phyloP scores from a whole-genome alignment of 1,140 invertebrate genomes.

The Drosophila tropicalis region DNA sequence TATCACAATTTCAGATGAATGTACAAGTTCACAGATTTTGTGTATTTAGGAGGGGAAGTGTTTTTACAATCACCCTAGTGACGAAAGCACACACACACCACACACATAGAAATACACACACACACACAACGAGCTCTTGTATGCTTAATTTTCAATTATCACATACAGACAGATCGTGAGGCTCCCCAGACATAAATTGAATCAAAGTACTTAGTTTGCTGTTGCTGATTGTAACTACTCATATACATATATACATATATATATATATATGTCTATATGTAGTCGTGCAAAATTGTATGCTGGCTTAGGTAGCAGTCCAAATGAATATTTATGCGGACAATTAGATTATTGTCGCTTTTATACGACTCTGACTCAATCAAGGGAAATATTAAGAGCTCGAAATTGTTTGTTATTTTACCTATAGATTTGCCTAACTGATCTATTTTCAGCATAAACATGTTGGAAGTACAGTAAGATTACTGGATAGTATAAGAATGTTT shows the following conservation, averaged over 20 bases:
- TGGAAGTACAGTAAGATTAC: too few species aligned
- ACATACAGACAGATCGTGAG: constrained; percentile 24
- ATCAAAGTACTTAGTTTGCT: constrained; percentile 55
- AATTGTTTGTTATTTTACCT: not conserved
- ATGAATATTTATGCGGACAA: constrained; percentile 59
- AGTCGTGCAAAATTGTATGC: constrained; percentile 14
- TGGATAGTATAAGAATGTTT: too few species aligned
- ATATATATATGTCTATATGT: constrained; percentile 38
- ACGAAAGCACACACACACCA: constrained; percentile 13
- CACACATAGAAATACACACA: constrained; percentile 6
- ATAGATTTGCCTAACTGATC: not conserved
- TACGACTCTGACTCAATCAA: constrained; percentile 35
- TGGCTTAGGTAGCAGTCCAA: constrained; percentile 39
- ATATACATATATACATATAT: constrained; percentile 29
- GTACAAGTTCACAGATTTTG: constrained; percentile 59
- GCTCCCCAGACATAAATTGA: constrained; percentile 61
- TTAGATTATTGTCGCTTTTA: constrained; percentile 61
- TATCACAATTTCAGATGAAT: constrained; percentile 32
- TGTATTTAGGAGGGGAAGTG: constrained; percentile 45
- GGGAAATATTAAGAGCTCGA: constrained; percentile 12
- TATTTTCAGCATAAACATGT: not conserved
- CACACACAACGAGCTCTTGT: constrained; percentile 8
- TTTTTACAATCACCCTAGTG: constrained; percentile 13
- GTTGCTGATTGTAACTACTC: constrained; percentile 32
- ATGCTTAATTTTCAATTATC: constrained; percentile 63